A percentile compares a stretch with the other conserved stretches of the same genome.
Conservation (phyloP, 2,888 invertebrate genomes). For the Disparrhopalites patrizii region DNA sequence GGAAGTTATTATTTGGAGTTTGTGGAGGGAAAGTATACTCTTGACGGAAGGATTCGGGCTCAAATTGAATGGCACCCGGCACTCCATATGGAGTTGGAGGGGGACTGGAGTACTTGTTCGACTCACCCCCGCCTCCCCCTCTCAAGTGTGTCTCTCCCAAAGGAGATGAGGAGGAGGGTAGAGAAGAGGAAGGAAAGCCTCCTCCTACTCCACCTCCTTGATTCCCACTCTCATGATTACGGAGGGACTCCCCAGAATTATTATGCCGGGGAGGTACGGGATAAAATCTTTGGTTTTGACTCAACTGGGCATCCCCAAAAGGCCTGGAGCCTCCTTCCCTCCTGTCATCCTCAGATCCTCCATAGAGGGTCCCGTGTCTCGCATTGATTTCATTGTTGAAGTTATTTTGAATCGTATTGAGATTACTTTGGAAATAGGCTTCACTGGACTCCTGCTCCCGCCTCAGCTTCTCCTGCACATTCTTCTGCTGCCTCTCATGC, state of each 20-base stretch:
- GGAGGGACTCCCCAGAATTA: neutral
- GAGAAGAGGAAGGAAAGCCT: no score
- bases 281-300: neutral
- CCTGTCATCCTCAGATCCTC: neutral
- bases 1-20: neutral
- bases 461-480: slow-evolving; percentile 32
- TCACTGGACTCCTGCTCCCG: slow-evolving; percentile 31
- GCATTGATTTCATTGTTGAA: neutral
- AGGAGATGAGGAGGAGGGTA: neutral
- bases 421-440: neutral
- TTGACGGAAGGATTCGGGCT: neutral
- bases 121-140: neutral
- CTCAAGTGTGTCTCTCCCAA: neutral
- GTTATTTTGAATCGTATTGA: neutral
- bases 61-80: neutral
- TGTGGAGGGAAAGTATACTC: neutral
- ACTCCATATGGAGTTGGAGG: neutral
- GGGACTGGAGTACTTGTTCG: neutral
- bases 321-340: neutral
- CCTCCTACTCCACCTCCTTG: no score
- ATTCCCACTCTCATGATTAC: neutral
- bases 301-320: neutral
- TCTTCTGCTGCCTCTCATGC: slow-evolving; percentile 45
- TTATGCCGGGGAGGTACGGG: neutral
- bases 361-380: no score